A percentile compares a stretch with the other conserved stretches of the same genome.
Conservation (phyloP, 2,113 vertebrate genomes). For the Ceyx melanurus region DNA sequence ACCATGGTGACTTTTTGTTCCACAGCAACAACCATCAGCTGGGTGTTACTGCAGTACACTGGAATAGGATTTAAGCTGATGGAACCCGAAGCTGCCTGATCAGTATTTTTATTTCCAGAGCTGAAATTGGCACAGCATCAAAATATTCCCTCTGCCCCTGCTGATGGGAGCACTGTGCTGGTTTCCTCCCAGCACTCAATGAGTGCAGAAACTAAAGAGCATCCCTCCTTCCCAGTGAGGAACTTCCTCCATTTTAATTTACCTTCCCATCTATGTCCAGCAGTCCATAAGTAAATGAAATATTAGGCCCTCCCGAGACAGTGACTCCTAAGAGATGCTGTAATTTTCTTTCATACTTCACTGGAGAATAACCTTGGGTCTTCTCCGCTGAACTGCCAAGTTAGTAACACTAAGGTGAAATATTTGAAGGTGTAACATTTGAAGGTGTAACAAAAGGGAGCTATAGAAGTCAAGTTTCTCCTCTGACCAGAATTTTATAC, state of each 20-base stretch:
- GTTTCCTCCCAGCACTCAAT: not conserved
- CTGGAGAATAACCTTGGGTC: not conserved
- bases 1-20: not conserved
- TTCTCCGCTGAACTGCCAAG: not conserved
- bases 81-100: slow-evolving; percentile 21
- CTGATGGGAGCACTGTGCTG: not conserved
- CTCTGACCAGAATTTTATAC: not conserved
- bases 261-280: not conserved
- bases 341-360: not conserved
- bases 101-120: not conserved
- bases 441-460: not conserved
- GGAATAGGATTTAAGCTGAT: slow-evolving; percentile 29
- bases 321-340: not conserved
- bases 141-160: not conserved
- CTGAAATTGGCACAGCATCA: not conserved
- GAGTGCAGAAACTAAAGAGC: not conserved
- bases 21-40: slow-evolving; percentile 14
- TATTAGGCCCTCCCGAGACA: not conserved
- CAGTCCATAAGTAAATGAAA: not conserved
- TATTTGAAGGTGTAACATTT: not conserved
- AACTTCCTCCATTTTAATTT: not conserved
- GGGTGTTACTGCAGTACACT: not conserved
- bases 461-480: not conserved
- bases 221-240: not conserved
- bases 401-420: not conserved